Evolutionary conservation across 2,113 vertebrate genomes (phyloP), one percentile per base, ranked within the genome.

Genomic region (Trogon surrucura): DNA sequence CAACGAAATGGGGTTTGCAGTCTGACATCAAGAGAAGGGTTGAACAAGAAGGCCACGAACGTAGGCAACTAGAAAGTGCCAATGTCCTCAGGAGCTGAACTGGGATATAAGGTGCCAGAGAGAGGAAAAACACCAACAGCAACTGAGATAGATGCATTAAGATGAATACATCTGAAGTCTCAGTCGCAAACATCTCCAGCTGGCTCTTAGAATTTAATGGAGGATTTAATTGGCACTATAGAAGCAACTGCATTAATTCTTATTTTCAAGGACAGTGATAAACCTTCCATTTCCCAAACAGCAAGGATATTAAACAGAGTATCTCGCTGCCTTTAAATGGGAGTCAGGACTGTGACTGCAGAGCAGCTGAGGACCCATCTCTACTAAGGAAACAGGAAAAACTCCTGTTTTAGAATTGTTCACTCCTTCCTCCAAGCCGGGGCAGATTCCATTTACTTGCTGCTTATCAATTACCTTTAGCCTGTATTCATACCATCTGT

Each of bases 201-300:
- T 94, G 93, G 80, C 73, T 93, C 73, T 72, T 47, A 85, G 83
- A 93, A 86, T 91, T 93, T 94, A 96, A 91, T 4, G 11, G 48
- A 70, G 50, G 41, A 60, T 93, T 94, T 95, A 96, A 96, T 50
- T 93, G 27, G 78, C 70, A 66, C 80, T 86, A 50, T 1, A 89
- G 91, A 95, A 95, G 36, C 57, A 96, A 85, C 20, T 61, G 58
- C 77, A 72, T 93, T 93, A 86, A 93, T 94, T 93, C 86, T 72
- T 93, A 64, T 65, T 96, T 94, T 94, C 91, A 96, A 93, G 92
- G 92, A 87, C 80, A 95, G 65, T 51, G 83, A 93, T 38, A 92
- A 95, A 89, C 69, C 17, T 93, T 54, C 2, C 1, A 62, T 92
- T 89, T 85, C 70, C 65, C 77, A 79, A 92, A 73, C 3, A 93